Conservation (phyloP, 2,797 vertebrate species). For the Anguilla megastoma region DNA sequence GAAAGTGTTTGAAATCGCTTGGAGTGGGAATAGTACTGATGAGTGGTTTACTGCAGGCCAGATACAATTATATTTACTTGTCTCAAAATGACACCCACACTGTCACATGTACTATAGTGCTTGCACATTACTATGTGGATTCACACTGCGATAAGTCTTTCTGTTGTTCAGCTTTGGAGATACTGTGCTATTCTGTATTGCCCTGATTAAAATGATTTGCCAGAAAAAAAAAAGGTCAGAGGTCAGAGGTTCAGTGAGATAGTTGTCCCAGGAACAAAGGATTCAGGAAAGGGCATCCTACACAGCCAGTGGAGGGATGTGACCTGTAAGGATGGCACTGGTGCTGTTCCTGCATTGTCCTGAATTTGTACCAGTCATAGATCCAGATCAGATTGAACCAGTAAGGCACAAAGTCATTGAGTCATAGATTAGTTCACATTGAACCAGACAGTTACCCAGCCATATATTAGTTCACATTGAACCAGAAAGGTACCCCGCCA, state of each 20-base stretch:
- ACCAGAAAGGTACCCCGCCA: not conserved
- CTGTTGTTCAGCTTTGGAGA: not conserved
- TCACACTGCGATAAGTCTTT: not conserved
- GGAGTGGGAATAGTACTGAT: conserved; percentile 48
- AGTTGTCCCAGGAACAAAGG: not conserved
- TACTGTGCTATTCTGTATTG: not conserved
- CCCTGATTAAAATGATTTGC: not conserved
- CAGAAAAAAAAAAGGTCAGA: too few relatives aligned
- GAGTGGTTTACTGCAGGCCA: conserved; percentile 32
- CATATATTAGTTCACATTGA: not conserved
- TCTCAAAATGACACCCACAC: not conserved
- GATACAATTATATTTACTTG: not conserved
- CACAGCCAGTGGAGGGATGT: not conserved
- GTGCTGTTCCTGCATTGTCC: not conserved
- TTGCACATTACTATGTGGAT: not conserved
- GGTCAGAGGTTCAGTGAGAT: not conserved
- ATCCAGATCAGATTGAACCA: not conserved
- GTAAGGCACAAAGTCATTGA: not conserved
- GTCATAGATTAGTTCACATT: too few relatives aligned
- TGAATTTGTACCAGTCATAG: not conserved
- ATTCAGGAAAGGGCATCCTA: not conserved
- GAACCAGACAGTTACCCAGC: not conserved
- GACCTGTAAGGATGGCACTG: not conserved
- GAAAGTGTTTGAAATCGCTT: conserved; percentile 51
- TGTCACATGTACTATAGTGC: not conserved